Evolutionary conservation across 2,888 invertebrate species (phyloP).

Genomic region (Liodrosophila aerea): DNA sequence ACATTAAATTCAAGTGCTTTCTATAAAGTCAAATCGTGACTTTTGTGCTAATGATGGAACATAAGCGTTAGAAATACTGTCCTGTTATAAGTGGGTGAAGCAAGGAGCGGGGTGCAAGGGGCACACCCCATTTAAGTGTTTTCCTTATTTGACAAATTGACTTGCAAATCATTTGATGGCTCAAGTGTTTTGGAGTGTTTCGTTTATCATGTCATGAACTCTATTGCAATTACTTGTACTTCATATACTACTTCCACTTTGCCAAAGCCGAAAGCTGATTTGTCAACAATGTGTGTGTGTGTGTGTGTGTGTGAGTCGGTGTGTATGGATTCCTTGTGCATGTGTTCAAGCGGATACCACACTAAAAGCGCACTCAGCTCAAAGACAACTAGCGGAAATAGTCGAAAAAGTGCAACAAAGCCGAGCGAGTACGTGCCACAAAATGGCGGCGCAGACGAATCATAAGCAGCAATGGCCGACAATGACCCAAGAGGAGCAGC

Average conservation of each 20-base stretch:
- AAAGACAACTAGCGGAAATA: slow-evolving; percentile 78
- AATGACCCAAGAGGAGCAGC: slow-evolving; percentile 57
- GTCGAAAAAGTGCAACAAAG: slow-evolving; percentile 55
- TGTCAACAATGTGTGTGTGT: slow-evolving; percentile 37
- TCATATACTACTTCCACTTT: slow-evolving; percentile 30
- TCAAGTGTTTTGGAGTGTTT: slow-evolving; percentile 47
- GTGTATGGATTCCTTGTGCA: slow-evolving; percentile 12
- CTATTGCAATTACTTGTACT: slow-evolving; percentile 43
- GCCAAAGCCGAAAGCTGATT: slow-evolving; percentile 30
- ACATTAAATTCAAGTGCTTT: slow-evolving; percentile 78
- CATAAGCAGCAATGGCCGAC: slow-evolving; percentile 65
- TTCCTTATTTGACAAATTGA: slow-evolving; percentile 69
- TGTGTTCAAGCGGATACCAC: slow-evolving; percentile 67
- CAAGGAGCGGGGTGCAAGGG: not conserved
- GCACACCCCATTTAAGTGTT: slow-evolving; percentile 34
- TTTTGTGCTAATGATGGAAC: slow-evolving; percentile 73
- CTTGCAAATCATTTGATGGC: slow-evolving; percentile 64
- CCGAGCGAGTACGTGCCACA: slow-evolving; percentile 65
- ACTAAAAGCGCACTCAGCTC: slow-evolving; percentile 79
- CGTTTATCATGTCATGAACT: slow-evolving; percentile 20
- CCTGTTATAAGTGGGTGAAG: not conserved
- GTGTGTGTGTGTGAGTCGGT: not conserved
- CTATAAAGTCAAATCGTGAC: slow-evolving; percentile 79
- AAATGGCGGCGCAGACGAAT: slow-evolving; percentile 70
- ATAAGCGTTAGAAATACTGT: slow-evolving; percentile 46